Conservation (phyloP, 2,888 invertebrate species). For the Ypsolopha sequella region DNA sequence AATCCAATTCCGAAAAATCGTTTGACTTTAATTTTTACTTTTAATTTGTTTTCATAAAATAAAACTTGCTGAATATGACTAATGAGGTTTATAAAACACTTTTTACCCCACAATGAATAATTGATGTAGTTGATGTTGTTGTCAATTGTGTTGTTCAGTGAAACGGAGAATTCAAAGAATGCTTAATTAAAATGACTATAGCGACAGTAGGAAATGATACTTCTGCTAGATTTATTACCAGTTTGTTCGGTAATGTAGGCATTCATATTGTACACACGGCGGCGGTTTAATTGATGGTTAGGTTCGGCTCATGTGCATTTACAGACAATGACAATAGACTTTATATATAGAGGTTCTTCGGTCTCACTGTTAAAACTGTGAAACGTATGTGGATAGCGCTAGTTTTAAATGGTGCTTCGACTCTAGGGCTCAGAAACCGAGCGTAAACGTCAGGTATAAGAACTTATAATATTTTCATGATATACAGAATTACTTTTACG, state of each 20-base stretch:
- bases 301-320: slow-evolving; percentile 23
- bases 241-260: slow-evolving; percentile 17
- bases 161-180: neutral
- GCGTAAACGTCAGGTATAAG: too few relatives aligned
- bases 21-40: too few relatives aligned
- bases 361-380: neutral
- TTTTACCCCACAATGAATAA: too few relatives aligned
- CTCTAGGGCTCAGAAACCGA: too few relatives aligned
- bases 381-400: neutral
- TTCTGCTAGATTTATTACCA: slow-evolving; percentile 10
- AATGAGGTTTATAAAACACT: too few relatives aligned
- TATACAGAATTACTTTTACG: too few relatives aligned
- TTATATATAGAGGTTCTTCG: slow-evolving; percentile 26
- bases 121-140: too few relatives aligned
- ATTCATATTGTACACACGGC: slow-evolving; percentile 25
- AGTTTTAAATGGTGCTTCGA: neutral
- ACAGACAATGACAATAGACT: slow-evolving; percentile 30
- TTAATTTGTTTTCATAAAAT: too few relatives aligned
- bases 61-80: too few relatives aligned
- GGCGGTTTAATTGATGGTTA: slow-evolving; percentile 28
- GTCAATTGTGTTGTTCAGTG: too few relatives aligned
- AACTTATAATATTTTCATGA: too few relatives aligned
- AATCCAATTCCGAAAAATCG: neutral
- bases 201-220: slow-evolving; percentile 9
- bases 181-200: too few relatives aligned